A percentile compares a stretch with the other conserved stretches of the same genome.
Conservation (phyloP, 2,888 invertebrate species). For the Diarsia brunnea region DNA sequence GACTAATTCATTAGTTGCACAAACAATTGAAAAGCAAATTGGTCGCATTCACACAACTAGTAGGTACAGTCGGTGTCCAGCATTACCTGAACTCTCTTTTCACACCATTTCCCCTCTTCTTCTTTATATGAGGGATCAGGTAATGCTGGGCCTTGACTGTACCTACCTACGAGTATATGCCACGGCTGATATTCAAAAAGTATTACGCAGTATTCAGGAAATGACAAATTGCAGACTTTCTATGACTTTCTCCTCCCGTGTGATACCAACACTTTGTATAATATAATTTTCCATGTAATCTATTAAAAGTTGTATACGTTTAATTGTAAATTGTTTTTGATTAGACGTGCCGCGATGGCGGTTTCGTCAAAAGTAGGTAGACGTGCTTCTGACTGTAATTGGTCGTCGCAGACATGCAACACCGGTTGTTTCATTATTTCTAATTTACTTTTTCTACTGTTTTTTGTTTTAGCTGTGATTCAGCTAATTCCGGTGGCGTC, state of each 20-base stretch:
- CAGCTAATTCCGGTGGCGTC: constrained; percentile 33
- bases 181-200: constrained; percentile 63
- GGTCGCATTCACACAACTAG: constrained; percentile 64
- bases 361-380: constrained; percentile 58
- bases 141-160: too few species aligned
- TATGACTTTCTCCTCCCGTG: constrained; percentile 74
- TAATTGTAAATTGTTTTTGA: constrained; percentile 65
- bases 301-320: constrained; percentile 62
- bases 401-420: constrained; percentile 43
- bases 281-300: constrained; percentile 71
- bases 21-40: constrained; percentile 62
- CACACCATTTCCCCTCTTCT: too few species aligned
- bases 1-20: constrained; percentile 54
- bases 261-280: constrained; percentile 63
- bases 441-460: constrained; percentile 50
- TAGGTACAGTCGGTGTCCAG: too few species aligned
- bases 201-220: constrained; percentile 70
- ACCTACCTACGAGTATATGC: constrained; percentile 55
- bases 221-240: constrained; percentile 72
- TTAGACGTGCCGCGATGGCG: constrained; percentile 47
- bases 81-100: too few species aligned
- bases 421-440: constrained; percentile 53
- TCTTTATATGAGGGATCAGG: too few species aligned
- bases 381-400: constrained; percentile 54
- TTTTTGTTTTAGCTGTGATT: constrained; percentile 15